Percentiles rank a stretch among this genome's conserved stretches.
Conservation (phyloP, 2,888 invertebrate genomes). For the Metellina segmentata region DNA sequence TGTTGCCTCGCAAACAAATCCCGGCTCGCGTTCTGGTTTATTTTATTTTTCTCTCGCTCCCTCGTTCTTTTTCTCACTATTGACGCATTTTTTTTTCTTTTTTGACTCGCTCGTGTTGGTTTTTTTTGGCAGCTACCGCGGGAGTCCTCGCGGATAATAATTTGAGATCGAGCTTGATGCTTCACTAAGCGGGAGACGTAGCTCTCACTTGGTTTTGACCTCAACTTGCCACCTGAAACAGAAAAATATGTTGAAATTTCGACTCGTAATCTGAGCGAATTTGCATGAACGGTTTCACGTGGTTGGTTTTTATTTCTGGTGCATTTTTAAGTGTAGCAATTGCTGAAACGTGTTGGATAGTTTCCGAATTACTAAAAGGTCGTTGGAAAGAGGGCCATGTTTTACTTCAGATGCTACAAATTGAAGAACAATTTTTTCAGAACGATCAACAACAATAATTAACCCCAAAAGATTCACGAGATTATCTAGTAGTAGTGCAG, state of each 20-base stretch:
- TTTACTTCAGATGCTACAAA: not conserved
- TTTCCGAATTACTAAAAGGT: no score
- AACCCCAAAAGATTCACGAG: no score
- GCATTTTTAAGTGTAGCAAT: not conserved
- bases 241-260: no score
- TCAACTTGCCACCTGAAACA: no score
- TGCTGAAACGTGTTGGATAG: not conserved
- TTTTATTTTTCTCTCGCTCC: not conserved
- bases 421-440: not conserved
- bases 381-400: no score
- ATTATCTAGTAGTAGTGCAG: no score
- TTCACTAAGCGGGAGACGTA: no score
- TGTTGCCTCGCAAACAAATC: slow-evolving; percentile 57
- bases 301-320: not conserved
- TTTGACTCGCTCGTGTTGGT: slow-evolving; percentile 1
- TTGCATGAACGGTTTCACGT: no score
- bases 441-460: no score
- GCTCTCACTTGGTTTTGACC: no score
- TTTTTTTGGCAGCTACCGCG: slow-evolving; percentile 14
- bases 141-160: not conserved
- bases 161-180: no score
- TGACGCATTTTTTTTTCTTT: not conserved
- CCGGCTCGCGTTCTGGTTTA: not conserved
- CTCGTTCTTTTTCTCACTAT: not conserved
- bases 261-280: no score